Conservation (phyloP, 1,140 invertebrate genomes). For the Drosophila triauraria region DNA sequence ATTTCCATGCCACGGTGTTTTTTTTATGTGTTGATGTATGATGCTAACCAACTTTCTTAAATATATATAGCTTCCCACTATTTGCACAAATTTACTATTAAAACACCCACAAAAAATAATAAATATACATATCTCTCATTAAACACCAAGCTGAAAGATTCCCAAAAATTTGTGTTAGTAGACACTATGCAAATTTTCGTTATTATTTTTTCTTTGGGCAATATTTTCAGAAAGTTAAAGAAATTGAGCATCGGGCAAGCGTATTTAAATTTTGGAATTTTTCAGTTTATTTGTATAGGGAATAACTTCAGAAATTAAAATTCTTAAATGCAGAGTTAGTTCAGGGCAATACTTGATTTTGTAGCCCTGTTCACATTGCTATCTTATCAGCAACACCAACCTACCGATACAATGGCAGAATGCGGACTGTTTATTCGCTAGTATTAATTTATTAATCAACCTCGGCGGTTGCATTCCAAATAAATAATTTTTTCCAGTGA, state of each 20-base stretch:
- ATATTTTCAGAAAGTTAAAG: no score
- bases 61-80: neutral
- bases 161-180: no score
- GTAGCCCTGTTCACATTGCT: slow-evolving; percentile 37
- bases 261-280: no score
- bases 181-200: no score
- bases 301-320: no score
- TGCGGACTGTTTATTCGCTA: slow-evolving; percentile 44
- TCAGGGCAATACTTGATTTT: neutral
- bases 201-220: no score
- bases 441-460: slow-evolving; percentile 66
- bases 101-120: no score
- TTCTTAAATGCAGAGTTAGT: neutral
- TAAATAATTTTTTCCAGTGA: slow-evolving; percentile 10
- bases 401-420: slow-evolving; percentile 30
- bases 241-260: no score
- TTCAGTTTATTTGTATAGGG: no score
- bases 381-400: slow-evolving; percentile 61
- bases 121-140: no score
- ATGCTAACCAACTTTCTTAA: neutral
- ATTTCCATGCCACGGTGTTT: neutral
- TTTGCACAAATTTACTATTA: no score
- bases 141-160: no score
- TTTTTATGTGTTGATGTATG: neutral
- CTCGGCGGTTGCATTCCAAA: slow-evolving; percentile 49